Evolutionary conservation across 2,888 invertebrate genomes (phyloP), one percentile per base, ranked within the genome.

Genomic region (Cryptophagus acutangulus): DNA sequence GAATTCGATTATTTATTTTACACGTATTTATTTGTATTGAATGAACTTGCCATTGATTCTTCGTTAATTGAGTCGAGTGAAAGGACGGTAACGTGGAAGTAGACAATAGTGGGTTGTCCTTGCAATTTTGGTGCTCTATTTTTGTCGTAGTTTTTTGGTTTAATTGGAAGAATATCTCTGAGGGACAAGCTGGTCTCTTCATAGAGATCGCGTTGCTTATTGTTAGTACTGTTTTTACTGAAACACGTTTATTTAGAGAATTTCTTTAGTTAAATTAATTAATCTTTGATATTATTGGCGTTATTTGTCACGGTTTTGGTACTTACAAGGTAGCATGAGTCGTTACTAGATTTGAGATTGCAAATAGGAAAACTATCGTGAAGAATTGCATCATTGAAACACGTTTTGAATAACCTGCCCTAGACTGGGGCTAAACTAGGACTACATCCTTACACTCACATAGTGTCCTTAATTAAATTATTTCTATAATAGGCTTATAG

Each of bases 61-160:
- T 93, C 94, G 63, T 93, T 91, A 51, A 94, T 92, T n/a, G 92
- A 92, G 72, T 93, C 92, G 54, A 93, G 71, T 33, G 90, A 90
- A 44, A 91, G 72, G 1, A 91, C 91, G 5, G 91, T 91, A 35
- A 91, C 90, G 63, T 91, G 91, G 62, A 91, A 92, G 66, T 90
- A 89, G 25, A 91, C 91, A 31, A 88, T 77, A 1, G 91, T 92
- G 2, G 91, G 87, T 65, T 89, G 87, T 1, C 88, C 89, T 57
- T 86, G 73, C 38, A 83, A 75, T 68, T 90, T 91, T 1, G 91
- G 91, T 0, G 91, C 88, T 45, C 88, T 75, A 71, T 90, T 91
- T 72, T 91, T 91, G 67, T 91, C 91, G 61, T 91, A 91, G 49
- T 84, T 81, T 70, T 89, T 90, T 24, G 86, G 82, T 61, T 85